These are phyloP conservation scores for Sandelia bainsii DNA, from an alignment of 2,797 vertebrate genomes.

Conservation along the genomic window DNA sequence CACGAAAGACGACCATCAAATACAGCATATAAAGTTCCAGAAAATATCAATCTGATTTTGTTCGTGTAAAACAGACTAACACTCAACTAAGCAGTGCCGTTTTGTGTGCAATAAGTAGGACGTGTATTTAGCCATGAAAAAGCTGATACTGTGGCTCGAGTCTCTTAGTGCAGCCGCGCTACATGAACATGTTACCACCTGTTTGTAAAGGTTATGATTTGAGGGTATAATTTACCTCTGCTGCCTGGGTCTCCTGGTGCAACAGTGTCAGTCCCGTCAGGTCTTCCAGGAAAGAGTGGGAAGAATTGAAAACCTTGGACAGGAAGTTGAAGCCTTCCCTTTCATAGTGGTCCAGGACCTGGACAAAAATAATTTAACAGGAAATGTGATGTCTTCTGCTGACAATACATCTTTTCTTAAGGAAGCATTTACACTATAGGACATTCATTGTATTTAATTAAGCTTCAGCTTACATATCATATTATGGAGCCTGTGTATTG, in stretches of 20 bases:
- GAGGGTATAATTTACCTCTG: slow-evolving; percentile 88
- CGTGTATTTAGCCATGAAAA: neutral
- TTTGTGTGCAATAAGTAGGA: neutral
- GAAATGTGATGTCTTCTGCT: neutral
- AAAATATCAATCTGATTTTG: too few species aligned
- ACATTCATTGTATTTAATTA: neutral
- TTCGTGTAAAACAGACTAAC: too few species aligned
- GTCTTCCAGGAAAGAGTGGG: slow-evolving; percentile 98
- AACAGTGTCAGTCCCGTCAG: slow-evolving; percentile 95
- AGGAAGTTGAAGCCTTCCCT: slow-evolving; percentile 94
- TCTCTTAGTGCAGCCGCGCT: neutral
- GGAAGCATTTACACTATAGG: neutral
- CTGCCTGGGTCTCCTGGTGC: slow-evolving; percentile 98
- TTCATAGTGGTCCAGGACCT: slow-evolving; percentile 96
- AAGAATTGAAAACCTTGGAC: slow-evolving; percentile 97
- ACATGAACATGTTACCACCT: slow-evolving; percentile 10
- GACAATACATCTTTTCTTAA: neutral
- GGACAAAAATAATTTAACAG: slow-evolving; percentile 21
- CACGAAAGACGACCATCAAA: too few species aligned
- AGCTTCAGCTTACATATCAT: neutral
- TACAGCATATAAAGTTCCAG: too few species aligned
- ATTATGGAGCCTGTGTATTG: neutral
- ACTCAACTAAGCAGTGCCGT: neutral
- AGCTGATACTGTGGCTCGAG: neutral
- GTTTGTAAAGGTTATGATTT: slow-evolving; percentile 1